Evolutionary conservation across 1,140 invertebrate species (phyloP), one percentile per base, ranked within the genome.

Genomic region (Drosophila mojavensis): DNA sequence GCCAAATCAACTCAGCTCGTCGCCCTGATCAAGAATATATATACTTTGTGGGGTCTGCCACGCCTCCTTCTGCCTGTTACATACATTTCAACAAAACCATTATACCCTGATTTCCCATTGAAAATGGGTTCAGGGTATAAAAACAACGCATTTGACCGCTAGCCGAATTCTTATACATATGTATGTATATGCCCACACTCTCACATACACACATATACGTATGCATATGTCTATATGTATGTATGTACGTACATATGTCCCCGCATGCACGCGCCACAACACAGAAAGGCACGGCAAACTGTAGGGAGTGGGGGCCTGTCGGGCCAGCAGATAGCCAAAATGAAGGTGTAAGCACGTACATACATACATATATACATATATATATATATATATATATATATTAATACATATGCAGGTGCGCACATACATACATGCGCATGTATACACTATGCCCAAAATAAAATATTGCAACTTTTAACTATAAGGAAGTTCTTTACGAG

Each of bases 391-490:
- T 47, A 43, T 13, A 28, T 13, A 28, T 5, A 17, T 47, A 17
- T 45, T 15, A 45, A 45, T 15, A 63, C 54, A 53, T 17, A 55
- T 47, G 48, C 36, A 43, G 20, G 6, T 36, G 15, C 39, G n/a
- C 33, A 33, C 33, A 7, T 45, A 47, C 26, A 24, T 43, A 26
- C 26, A 28, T 61, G n/a, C 48, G 64, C 60, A 45, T 56, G 70
- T 45, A 55, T 75, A 61, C 7, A 47, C 39, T 55, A 71, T 76
- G 79, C 83, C 65, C 51, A 82, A 86, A 88, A 86, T 86, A 86
- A 86, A 82, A 77, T 72, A 82, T 71, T 82, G 79, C 83, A 86
- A 79, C 82, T 86, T 88, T 79, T 47, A 39, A 70, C 41, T 45
- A 47, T 15, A 47, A 47, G 28, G 56, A 47, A 60, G 26, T 33